These are phyloP conservation scores for Martes martes DNA, from an alignment of 2,113 vertebrate genomes.

Conservation along the genomic window DNA sequence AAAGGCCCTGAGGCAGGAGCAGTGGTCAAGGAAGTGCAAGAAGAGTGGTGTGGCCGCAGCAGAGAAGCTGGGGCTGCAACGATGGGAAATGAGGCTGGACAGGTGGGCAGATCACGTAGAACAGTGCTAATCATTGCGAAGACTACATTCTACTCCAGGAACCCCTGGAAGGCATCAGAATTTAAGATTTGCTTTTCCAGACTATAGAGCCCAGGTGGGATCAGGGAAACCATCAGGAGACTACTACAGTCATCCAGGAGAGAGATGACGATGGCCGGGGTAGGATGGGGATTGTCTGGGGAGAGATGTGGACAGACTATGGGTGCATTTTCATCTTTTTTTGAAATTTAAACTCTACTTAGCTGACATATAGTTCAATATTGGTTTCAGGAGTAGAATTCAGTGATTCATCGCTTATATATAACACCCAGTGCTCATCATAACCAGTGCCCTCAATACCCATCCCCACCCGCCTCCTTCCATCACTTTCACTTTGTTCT, in stretches of 20 bases:
- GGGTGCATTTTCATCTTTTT: neutral
- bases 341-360: neutral
- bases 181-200: neutral
- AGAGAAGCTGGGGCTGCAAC: neutral
- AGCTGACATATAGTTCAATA: neutral
- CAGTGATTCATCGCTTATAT: neutral
- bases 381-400: neutral
- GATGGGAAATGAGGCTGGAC: neutral
- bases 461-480: neutral
- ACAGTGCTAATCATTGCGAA: neutral
- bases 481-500: neutral
- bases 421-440: neutral
- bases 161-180: neutral
- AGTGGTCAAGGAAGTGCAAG: neutral
- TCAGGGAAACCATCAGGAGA: neutral
- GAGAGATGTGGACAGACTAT: neutral
- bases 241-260: neutral
- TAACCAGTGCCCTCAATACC: neutral
- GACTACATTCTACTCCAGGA: neutral
- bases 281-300: neutral
- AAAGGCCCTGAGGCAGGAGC: neutral
- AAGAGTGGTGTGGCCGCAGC: neutral
- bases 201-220: neutral
- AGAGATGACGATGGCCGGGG: neutral
- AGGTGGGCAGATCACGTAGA: neutral